phyloP scores from a whole-genome alignment of 2,113 vertebrate species.

The Paratilapia polleni region DNA sequence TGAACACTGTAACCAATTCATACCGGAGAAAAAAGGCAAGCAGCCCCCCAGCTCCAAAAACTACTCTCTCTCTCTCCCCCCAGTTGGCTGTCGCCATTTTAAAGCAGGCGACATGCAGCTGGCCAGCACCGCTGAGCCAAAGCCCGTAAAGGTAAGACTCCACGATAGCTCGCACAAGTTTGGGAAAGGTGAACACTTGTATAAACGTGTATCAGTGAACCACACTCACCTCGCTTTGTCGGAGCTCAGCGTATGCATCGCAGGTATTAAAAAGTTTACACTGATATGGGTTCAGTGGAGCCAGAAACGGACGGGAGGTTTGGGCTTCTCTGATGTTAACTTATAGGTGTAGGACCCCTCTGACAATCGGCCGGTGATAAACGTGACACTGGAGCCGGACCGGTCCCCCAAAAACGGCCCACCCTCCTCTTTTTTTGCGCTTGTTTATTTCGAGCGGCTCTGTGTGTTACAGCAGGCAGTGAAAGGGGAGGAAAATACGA shows the following conservation, averaged over 20 bases:
- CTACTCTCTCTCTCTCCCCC: slow-evolving; percentile 39
- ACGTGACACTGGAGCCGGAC: slow-evolving; percentile 55
- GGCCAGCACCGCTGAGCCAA: slow-evolving; percentile 63
- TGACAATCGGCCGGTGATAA: slow-evolving; percentile 51
- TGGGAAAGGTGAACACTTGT: slow-evolving; percentile 45
- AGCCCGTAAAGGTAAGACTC: slow-evolving; percentile 64
- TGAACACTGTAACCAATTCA: slow-evolving; percentile 34
- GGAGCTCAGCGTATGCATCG: slow-evolving; percentile 40
- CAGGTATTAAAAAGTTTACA: slow-evolving; percentile 67
- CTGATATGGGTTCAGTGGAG: slow-evolving; percentile 54
- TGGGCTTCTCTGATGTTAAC: slow-evolving; percentile 73
- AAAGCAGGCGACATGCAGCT: slow-evolving; percentile 81
- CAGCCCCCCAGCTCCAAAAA: slow-evolving; percentile 22
- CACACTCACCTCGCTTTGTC: slow-evolving; percentile 75
- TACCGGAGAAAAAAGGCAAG: slow-evolving; percentile 33
- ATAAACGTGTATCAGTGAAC: slow-evolving; percentile 28
- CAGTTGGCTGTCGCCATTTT: slow-evolving; percentile 84
- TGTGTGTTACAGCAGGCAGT: slow-evolving; percentile 56
- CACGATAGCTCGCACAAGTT: slow-evolving; percentile 65
- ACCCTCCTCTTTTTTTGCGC: slow-evolving; percentile 26
- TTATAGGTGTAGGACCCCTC: slow-evolving; percentile 66
- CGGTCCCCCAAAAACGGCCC: slow-evolving; percentile 44
- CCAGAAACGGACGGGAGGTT: slow-evolving; percentile 61
- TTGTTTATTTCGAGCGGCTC: slow-evolving; percentile 77
- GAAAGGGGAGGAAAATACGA: slow-evolving; percentile 79